phyloP scores from a whole-genome alignment of 2,113 vertebrate species.

The Cepphus grylle region DNA sequence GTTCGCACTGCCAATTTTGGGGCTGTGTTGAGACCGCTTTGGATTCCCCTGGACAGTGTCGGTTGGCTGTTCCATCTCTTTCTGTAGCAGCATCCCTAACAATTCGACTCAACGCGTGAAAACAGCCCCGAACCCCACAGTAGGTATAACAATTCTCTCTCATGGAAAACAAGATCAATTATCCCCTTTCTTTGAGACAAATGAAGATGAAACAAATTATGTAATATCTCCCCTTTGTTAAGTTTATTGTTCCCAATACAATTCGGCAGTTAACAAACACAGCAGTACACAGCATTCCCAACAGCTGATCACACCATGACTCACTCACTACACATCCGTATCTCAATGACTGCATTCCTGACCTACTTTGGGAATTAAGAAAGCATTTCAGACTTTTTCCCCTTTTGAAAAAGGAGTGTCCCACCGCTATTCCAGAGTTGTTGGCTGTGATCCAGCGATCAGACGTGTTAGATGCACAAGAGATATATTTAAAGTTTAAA shows the following conservation, averaged over 20 bases:
- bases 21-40: not conserved
- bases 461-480: not conserved
- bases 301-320: not conserved
- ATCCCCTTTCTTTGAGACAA: not conserved
- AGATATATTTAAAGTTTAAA: not conserved
- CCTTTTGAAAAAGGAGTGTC: not conserved
- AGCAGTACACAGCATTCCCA: not conserved
- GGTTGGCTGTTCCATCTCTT: not conserved
- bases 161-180: not conserved
- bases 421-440: not conserved
- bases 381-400: not conserved
- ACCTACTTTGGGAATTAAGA: constrained; percentile 37
- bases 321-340: not conserved
- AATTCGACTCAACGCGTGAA: too few species aligned
- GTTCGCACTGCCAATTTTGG: not conserved
- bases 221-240: not conserved
- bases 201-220: not conserved
- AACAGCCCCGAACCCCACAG: not conserved
- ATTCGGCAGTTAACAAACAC: not conserved
- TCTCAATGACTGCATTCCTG: not conserved
- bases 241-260: not conserved
- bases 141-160: not conserved
- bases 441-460: not conserved
- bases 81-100: not conserved
- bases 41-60: not conserved